These are phyloP conservation scores for Paracentrotus lividus DNA, from an alignment of 53 echinoderm and acorn worm genomes.

Conservation along the genomic window DNA sequence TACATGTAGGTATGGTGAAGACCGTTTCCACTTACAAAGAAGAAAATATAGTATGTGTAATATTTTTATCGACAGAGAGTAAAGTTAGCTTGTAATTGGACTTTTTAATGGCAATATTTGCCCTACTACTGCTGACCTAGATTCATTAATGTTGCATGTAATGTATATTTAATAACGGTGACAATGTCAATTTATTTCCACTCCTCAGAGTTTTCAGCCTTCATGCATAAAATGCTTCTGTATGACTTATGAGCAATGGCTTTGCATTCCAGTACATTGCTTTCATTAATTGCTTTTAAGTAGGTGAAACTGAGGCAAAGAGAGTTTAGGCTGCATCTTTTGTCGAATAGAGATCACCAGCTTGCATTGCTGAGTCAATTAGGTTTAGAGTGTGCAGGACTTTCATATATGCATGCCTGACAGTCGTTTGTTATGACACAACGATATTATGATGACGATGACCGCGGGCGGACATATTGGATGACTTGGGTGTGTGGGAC, in stretches of 20 bases:
- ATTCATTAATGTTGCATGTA: neutral
- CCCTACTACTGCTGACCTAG: neutral
- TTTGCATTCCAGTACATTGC: neutral
- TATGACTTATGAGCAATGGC: constrained; percentile 1
- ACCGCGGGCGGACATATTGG: constrained; percentile 44
- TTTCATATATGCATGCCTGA: constrained; percentile 49
- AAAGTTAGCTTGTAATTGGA: neutral
- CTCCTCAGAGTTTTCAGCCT: neutral
- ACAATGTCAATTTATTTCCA: neutral
- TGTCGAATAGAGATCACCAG: neutral
- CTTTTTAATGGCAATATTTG: too few relatives aligned
- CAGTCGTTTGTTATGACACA: constrained; percentile 52
- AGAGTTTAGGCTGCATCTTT: neutral
- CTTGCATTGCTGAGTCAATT: neutral
- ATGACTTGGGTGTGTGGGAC: constrained; percentile 52
- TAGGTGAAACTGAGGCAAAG: neutral
- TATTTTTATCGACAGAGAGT: neutral
- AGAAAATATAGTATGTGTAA: neutral
- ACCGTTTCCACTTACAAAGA: neutral
- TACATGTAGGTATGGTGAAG: neutral
- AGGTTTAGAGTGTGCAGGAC: constrained; percentile 28
- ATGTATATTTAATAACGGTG: neutral
- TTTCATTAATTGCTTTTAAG: constrained; percentile 14
- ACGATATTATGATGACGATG: constrained; percentile 52
- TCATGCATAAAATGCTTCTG: too few relatives aligned